These are phyloP conservation scores for Callimorpha dominula DNA, from an alignment of 2,888 invertebrate genomes.

Conservation along the genomic window DNA sequence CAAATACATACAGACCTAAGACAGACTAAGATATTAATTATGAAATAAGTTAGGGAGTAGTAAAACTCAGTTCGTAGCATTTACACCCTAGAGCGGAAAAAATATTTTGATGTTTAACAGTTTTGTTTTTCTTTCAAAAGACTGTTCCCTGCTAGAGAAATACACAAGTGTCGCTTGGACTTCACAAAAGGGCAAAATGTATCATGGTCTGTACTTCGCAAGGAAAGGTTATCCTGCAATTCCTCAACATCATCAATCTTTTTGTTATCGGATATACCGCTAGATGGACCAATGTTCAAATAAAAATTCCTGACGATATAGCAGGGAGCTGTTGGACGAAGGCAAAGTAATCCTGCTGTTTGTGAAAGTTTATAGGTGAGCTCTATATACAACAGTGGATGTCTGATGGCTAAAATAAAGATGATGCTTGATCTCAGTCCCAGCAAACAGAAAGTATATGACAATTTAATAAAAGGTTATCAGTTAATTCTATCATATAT, in stretches of 20 bases:
- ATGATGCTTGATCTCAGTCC: background rate
- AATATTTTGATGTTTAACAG: background rate
- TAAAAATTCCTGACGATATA: background rate
- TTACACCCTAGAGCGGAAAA: background rate
- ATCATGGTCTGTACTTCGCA: too few species aligned
- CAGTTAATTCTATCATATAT: background rate
- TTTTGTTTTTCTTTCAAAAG: background rate
- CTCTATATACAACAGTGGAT: background rate
- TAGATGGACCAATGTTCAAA: background rate
- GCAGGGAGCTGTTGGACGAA: background rate
- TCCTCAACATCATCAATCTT: background rate
- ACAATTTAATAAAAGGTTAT: background rate
- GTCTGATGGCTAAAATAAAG: background rate
- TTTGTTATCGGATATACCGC: background rate
- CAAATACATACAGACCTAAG: background rate
- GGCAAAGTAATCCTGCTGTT: background rate
- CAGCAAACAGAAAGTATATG: background rate
- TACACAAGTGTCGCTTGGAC: background rate
- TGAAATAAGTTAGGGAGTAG: background rate
- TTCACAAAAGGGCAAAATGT: background rate
- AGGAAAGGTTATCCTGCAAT: background rate
- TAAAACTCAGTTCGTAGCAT: background rate
- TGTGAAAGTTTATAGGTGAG: background rate
- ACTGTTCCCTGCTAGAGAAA: background rate
- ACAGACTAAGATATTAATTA: background rate